Base-by-base conservation (phyloP, 2,888 invertebrate species). In the Eupithecia vulgata region DNA sequence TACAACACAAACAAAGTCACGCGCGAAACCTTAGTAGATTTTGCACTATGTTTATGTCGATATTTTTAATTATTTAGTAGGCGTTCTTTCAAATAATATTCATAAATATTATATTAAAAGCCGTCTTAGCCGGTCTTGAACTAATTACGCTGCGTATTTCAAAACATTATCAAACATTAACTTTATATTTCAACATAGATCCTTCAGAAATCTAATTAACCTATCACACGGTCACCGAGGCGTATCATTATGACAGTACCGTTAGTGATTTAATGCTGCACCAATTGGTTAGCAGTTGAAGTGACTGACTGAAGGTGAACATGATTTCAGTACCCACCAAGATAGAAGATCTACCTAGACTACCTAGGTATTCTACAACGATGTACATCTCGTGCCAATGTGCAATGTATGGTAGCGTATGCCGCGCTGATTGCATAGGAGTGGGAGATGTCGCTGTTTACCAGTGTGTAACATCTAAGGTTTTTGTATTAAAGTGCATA, bases 201-300 rank as follows among this genome's bases (percentile, higher is more conserved):
- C 71, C 74, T 75, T 75, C 72, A 75, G 66, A 75, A 70, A 70
- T 75, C 68, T 75, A 72, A 75, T 75, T 75, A 72, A 69, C 71
- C 69, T 75, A 75, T 75, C 74, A 67, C 66, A 64, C 69, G 67
- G 71, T 64, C 72, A 70, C 62, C 68, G 30, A 69, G 45, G 62
- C 74, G 72, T 75, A 64, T 72, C 62, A 72, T 72, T 75, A 75
- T 75, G 74, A 67, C 71, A 71, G 69, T 37, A 59, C 72, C 52
- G 74, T 75, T 70, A 68, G 67, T 73, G 67, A 75, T 75, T 75
- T 67, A 75, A 72, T 67, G 15, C 67, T 70, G 35, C 45, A 70
- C 67, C 67, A 74, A 69, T 72, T 67, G 66, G 37, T 48, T 71
- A 67, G 12, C 25, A 21, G 57, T 71, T 64, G 45, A 59, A 48